Conservation (phyloP, 2,888 invertebrate genomes). For the Schizotus pectinicornis region DNA sequence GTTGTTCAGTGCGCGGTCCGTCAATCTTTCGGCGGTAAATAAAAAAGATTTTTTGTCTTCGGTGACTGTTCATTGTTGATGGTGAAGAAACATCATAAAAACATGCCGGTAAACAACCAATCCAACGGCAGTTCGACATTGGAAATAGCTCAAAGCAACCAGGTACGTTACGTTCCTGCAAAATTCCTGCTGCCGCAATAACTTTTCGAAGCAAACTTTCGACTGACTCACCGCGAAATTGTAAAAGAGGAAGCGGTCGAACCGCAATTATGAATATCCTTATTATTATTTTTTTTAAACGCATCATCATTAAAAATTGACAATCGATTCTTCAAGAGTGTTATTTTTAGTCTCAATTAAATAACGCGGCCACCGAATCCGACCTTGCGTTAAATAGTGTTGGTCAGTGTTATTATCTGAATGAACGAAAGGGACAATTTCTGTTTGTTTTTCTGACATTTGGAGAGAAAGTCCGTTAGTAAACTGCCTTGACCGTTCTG, state of each 20-base stretch:
- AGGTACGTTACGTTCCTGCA: constrained; percentile 48
- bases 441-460: constrained; percentile 7
- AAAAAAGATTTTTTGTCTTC: constrained; percentile 14
- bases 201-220: too few relatives aligned
- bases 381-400: constrained; percentile 11
- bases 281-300: neutral
- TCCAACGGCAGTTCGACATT: constrained; percentile 63
- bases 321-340: neutral
- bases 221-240: too few relatives aligned
- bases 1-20: too few relatives aligned
- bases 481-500: constrained; percentile 10
- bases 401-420: constrained; percentile 8
- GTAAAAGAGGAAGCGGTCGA: too few relatives aligned
- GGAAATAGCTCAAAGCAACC: constrained; percentile 61
- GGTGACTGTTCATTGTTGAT: constrained; percentile 16
- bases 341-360: constrained; percentile 6
- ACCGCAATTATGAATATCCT: too few relatives aligned
- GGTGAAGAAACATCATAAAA: constrained; percentile 10
- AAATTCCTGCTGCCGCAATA: too few relatives aligned
- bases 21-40: too few relatives aligned
- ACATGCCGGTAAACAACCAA: constrained; percentile 43
- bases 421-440: constrained; percentile 9
- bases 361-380: constrained; percentile 13
- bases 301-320: neutral
- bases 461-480: constrained; percentile 11